Evolutionary conservation across 2,797 vertebrate species (phyloP), one percentile per base, ranked within the genome.

Genomic region (Myripristis jacobus): DNA sequence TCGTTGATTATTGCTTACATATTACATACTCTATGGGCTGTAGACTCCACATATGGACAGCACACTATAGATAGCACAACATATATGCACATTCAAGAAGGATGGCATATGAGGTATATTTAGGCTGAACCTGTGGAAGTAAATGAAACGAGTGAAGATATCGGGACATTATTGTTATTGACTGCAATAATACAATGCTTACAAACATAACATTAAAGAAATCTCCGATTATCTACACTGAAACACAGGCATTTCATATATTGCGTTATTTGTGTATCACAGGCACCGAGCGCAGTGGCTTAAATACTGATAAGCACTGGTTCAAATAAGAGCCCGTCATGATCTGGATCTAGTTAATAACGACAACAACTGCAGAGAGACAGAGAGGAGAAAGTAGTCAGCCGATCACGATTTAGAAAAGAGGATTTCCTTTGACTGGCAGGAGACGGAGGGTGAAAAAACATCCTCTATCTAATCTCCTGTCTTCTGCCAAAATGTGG

Each of bases 391-490:
- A 24, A 0, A 7, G 21, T 13, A 48, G 13, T 54, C 24, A 60
- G 47, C 21, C 61, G 38, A 59, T 83, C 34, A 29, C 34, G 29
- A 64, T 73, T 63, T 43, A 66, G 47, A 62, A 52, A 64, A 52
- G 27, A 67, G 31, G 66, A 72, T 78, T 27, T 70, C 36, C 22
- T 61, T 70, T 76, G 54, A 75, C 60, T 66, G 67, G 48, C 56
- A 54, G 51, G 57, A 79, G 68, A 70, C 4, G 18, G 46, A 62
- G 54, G 9, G 21, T 60, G 36, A 59, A 41, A 29, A 19, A 57
- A 31, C 31, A 25, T 24, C 24, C 13, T 34, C 25, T 57, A 29
- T 58, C 66, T 70, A 19, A 72, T 77, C 64, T 55, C 29, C 27
- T 68, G 71, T 56, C 36, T 16, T 66, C 31, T 76, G 56, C 71